Percentiles rank a stretch among this genome's conserved stretches.
These are phyloP conservation scores for Antheraea yamamai DNA, from an alignment of 2,888 invertebrate species.

Conservation along the genomic window DNA sequence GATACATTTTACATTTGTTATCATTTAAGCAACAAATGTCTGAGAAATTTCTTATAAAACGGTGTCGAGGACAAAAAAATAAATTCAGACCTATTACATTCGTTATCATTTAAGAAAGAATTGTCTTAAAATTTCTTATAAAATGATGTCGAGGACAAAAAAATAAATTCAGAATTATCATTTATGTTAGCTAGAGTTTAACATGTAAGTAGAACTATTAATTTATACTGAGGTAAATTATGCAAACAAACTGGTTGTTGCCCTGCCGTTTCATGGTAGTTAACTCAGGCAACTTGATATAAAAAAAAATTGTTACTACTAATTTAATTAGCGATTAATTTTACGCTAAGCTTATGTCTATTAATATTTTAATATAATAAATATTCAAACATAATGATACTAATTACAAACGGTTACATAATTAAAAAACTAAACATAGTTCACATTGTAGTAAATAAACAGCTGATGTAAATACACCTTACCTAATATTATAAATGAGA, in stretches of 20 bases:
- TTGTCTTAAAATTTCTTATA: background rate
- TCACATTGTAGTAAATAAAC: too few relatives aligned
- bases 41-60: background rate
- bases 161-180: constrained; percentile 3
- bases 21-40: too few relatives aligned
- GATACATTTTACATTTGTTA: too few relatives aligned
- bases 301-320: background rate
- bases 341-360: background rate
- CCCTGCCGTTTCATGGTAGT: constrained; percentile 12
- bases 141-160: background rate
- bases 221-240: constrained; percentile 11
- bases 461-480: background rate
- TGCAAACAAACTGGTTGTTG: constrained; percentile 14
- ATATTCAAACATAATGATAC: background rate
- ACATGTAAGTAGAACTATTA: constrained; percentile 12
- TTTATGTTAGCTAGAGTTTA: constrained; percentile 7
- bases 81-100: background rate
- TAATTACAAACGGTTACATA: too few relatives aligned
- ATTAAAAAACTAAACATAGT: too few relatives aligned
- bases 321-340: constrained; percentile 7
- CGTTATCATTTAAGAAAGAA: too few relatives aligned
- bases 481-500: too few relatives aligned
- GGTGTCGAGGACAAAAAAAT: background rate
- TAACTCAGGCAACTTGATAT: background rate
- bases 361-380: background rate